Conservation (phyloP, 1,140 invertebrate species). For the Melanaphis sacchari region DNA sequence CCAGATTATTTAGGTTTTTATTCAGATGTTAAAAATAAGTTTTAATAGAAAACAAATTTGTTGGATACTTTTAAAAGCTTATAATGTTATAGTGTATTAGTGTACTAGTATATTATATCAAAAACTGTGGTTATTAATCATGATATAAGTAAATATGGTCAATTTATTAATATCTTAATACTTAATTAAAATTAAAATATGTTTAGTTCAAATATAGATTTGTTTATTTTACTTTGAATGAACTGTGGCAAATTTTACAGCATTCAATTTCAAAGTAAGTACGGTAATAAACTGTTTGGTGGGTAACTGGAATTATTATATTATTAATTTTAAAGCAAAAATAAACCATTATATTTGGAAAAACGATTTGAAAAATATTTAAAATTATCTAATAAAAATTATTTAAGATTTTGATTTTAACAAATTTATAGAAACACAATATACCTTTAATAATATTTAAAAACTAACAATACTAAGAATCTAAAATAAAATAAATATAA, state of each 20-base stretch:
- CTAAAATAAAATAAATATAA: not conserved
- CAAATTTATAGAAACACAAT: not conserved
- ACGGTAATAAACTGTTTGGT: not conserved
- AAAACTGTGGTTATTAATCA: not conserved
- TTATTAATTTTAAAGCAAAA: not conserved
- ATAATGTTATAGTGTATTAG: not conserved
- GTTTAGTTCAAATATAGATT: not conserved
- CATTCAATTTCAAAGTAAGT: not conserved
- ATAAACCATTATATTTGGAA: not conserved
- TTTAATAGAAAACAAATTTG: not conserved
- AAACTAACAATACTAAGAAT: not conserved
- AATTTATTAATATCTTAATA: not conserved
- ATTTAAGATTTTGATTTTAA: not conserved
- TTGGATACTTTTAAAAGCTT: not conserved
- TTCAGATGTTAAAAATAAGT: not conserved
- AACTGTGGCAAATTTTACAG: not conserved
- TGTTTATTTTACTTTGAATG: not conserved
- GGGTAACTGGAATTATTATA: not conserved
- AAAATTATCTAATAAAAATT: not conserved
- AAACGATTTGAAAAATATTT: not conserved
- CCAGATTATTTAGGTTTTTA: constrained; percentile 12
- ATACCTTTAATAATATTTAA: too few relatives aligned
- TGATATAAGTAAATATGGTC: not conserved
- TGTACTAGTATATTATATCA: not conserved
- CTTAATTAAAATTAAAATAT: not conserved